Evolutionary conservation across 2,797 vertebrate species (phyloP).

Genomic region (Aldrovandia affinis): DNA sequence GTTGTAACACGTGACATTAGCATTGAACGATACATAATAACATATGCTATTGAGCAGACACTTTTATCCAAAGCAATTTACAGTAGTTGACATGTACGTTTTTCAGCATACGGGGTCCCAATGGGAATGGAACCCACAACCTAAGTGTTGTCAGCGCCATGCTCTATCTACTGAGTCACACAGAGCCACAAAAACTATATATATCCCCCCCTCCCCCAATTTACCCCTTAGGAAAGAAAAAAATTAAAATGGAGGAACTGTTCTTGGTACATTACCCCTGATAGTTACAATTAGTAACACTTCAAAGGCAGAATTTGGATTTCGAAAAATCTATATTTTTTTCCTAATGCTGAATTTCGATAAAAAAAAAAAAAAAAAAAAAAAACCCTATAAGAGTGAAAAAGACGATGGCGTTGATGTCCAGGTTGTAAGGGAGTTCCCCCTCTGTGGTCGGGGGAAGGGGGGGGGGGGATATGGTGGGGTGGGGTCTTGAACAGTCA

Average conservation of each 20-base stretch:
- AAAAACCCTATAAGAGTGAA: neutral
- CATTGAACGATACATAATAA: slow-evolving; percentile 43
- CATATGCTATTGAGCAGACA: no score
- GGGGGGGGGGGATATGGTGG: neutral
- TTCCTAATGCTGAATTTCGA: slow-evolving; percentile 48
- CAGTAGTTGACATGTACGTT: no score
- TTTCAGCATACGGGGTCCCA: no score
- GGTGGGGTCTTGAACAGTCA: no score
- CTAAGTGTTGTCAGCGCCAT: no score
- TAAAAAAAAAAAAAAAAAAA: slow-evolving; percentile 46
- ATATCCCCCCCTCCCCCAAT: slow-evolving; percentile 6
- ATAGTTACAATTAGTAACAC: slow-evolving; percentile 60
- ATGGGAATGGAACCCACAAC: no score
- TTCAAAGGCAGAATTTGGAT: slow-evolving; percentile 55
- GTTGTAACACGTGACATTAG: slow-evolving; percentile 31
- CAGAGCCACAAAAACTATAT: no score
- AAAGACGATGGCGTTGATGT: slow-evolving; percentile 21
- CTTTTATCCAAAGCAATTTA: no score
- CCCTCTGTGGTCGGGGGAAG: neutral
- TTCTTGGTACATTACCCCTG: slow-evolving; percentile 49
- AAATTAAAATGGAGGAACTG: slow-evolving; percentile 28
- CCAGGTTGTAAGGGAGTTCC: neutral
- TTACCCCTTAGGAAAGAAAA: neutral
- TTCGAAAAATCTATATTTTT: slow-evolving; percentile 56
- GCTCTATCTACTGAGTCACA: no score